A percentile compares a stretch with the other conserved stretches of the same genome.
Evolutionary conservation across 2,113 vertebrate species (phyloP).

Genomic region (Mixornis gularis): DNA sequence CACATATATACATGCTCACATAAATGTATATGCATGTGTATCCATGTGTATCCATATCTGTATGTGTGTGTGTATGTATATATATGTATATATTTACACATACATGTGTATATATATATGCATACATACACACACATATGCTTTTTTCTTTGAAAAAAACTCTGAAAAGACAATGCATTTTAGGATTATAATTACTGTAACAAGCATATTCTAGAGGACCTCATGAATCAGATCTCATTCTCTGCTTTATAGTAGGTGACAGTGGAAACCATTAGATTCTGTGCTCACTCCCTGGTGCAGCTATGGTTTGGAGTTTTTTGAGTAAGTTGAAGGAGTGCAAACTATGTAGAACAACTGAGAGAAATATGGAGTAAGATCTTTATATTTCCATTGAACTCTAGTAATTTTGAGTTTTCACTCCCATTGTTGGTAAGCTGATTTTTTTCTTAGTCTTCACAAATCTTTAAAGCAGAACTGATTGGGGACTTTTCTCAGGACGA

Average conservation of each 20-base stretch:
- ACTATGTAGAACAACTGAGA: not conserved
- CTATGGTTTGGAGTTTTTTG: not conserved
- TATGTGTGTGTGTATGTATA: fast-evolving
- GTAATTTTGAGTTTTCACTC: not conserved
- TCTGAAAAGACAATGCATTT: not conserved
- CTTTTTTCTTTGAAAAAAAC: not conserved
- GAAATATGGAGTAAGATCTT: not conserved
- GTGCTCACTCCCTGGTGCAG: not conserved
- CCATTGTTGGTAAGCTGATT: not conserved
- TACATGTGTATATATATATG: no score
- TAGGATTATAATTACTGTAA: not conserved
- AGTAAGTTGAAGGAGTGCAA: not conserved
- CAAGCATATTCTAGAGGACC: not conserved
- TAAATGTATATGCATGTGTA: not conserved
- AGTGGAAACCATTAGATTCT: not conserved
- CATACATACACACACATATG: not conserved
- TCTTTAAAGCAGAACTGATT: not conserved
- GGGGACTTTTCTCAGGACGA: not conserved
- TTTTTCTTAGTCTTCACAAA: not conserved
- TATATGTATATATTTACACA: no score
- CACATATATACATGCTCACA: not conserved
- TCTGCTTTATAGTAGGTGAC: not conserved
- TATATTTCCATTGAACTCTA: not conserved
- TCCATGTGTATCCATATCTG: not conserved
- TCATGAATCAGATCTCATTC: not conserved